Base-by-base conservation (phyloP, 2,888 invertebrate species). In the Dicyrtoma fusca region DNA sequence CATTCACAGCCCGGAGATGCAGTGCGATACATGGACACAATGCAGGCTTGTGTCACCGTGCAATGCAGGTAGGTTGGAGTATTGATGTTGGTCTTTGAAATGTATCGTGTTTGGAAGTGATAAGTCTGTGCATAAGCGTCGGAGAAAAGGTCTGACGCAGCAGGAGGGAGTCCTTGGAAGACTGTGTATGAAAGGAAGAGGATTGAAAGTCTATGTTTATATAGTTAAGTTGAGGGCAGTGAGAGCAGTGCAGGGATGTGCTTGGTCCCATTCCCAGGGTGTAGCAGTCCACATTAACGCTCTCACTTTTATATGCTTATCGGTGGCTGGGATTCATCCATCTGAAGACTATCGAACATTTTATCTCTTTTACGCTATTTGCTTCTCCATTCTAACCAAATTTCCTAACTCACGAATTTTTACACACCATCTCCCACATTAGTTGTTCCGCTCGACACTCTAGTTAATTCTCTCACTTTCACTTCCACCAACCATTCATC, bases 331-430 rank as follows among this genome's bases (percentile, higher is more conserved):
- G 21, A 45, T 68, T 68, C 57, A 45, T 59, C 57, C 55, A 68
- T 55, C 51, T 51, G 42, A 44, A 4, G 23, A 65, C 51, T 66
- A 66, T 66, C 66, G 57, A 68, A 44, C 49, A 71, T 71, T 71
- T 77, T 79, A 77, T 79, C 79, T 79, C 75, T 77, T 72, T 78
- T 75, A 77, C 77, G 76, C 79, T 79, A 75, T 73, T 72, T 76
- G 79, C 77, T 75, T 68, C 69, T 75, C 65, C 73, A 74, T 70
- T 71, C 69, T 72, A 76, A 73, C 72, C 73, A 75, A 76, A 76
- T 76, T 76, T 73, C 71, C 72, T 70, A 76, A 73, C 72, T 74
- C 68, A 57, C 61, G 74, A 73, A 74, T 76, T 75, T 73, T 76
- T 74, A 75, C 75, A 76, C 73, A 66, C 75, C 75, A 73, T 76